Conservation (phyloP, 2,113 vertebrate genomes). For the Hippocampus zosterae region DNA sequence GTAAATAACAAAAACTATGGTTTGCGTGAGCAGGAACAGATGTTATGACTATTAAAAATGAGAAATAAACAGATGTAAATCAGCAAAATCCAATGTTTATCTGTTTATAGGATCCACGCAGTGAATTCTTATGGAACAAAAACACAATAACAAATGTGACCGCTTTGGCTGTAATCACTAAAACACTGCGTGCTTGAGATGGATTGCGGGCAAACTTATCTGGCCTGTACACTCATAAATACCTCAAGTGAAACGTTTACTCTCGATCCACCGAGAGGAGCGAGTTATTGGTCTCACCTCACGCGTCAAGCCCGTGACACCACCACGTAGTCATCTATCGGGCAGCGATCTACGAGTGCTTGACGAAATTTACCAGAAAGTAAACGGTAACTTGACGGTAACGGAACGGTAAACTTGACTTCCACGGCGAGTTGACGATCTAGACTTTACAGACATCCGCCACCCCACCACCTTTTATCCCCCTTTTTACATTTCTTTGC, state of each 20-base stretch:
- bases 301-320: conserved; percentile 28
- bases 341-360: conserved; percentile 9
- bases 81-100: not conserved
- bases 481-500: not conserved
- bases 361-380: conserved; percentile 44
- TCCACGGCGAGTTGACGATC: conserved; percentile 24
- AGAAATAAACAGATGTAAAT: not conserved
- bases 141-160: not conserved
- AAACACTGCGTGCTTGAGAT: not conserved
- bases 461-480: not conserved
- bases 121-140: not conserved
- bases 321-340: conserved; percentile 27
- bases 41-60: not conserved
- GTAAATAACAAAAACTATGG: not conserved
- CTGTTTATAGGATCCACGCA: not conserved
- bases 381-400: conserved; percentile 37
- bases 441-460: not conserved
- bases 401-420: conserved; percentile 50
- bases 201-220: conserved; percentile 21
- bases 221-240: conserved; percentile 6
- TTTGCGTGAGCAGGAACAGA: not conserved
- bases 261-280: conserved; percentile 16
- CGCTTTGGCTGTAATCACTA: not conserved
- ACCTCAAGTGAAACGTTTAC: not conserved
- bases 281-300: conserved; percentile 41